These are phyloP conservation scores for Scytalopus superciliaris DNA, from an alignment of 2,113 vertebrate genomes.

Conservation along the genomic window DNA sequence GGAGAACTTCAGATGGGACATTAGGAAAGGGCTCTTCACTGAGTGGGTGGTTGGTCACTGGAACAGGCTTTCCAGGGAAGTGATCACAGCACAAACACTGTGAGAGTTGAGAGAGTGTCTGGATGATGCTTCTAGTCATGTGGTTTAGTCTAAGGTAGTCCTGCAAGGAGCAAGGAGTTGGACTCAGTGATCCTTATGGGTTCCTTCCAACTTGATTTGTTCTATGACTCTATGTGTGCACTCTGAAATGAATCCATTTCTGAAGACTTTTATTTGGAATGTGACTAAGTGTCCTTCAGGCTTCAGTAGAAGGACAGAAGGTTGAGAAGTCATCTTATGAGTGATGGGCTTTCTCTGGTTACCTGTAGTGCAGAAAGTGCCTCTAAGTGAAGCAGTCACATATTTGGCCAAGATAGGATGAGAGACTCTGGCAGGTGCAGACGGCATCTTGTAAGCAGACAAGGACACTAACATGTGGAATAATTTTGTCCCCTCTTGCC, in stretches of 20 bases:
- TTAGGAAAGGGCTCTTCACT: background rate
- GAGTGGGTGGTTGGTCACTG: background rate
- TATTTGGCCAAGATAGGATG: background rate
- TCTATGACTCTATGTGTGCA: background rate
- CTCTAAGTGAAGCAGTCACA: background rate
- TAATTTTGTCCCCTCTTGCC: background rate
- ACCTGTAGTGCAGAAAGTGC: background rate
- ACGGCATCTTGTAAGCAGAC: background rate
- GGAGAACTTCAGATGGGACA: background rate
- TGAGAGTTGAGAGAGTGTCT: background rate
- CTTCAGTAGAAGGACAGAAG: background rate
- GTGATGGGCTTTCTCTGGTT: background rate
- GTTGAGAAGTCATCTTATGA: background rate
- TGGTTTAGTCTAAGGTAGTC: background rate
- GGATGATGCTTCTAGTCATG: background rate
- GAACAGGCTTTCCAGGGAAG: background rate
- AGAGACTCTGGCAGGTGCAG: background rate
- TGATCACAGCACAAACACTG: background rate
- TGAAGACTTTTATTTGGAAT: background rate
- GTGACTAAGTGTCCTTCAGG: background rate
- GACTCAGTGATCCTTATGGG: background rate
- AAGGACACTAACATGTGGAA: background rate
- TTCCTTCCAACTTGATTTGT: background rate
- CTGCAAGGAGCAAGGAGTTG: background rate
- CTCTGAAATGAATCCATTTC: background rate